Base-by-base conservation (phyloP, 2,113 vertebrate genomes). In the Lagopus muta region DNA sequence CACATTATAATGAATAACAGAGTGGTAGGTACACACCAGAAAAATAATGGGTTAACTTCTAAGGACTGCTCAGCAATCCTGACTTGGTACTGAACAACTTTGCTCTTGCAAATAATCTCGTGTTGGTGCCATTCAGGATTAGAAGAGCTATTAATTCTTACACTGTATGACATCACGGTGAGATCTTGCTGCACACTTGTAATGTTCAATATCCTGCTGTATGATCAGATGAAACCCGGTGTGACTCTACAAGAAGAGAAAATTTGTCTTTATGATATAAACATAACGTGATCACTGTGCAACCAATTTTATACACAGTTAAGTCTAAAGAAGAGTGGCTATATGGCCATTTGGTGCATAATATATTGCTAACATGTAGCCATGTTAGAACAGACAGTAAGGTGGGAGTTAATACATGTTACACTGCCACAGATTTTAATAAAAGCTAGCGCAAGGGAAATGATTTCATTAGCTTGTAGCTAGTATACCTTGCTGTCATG, bases 221-320 rank as follows among this genome's bases (percentile, higher is more conserved):
- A 88, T 34, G 72, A 73, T 82, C 58, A 57, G 75, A 88, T 89
- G 80, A 88, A 90, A 67, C 3, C 6, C 58, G 81, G 62, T 30
- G 38, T 83, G 73, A 65, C 18, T 88, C 43, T 45, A 50, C 57
- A 60, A 77, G 82, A 74, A 69, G 27, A 79, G 38, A 67, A 82
- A 67, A 65, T 60, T 52, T 81, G n/a, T 92, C 54, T 88, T 82
- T 81, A 73, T 86, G 74, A 55, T 94, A 57, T 36, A 95, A 94
- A 86, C 55, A 76, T 78, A 91, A 92, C 86, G 28, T 2, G 13
- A 88, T 40, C 47, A 43, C 90, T 57, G 74, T 11, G 25, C 40
- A 85, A 60, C 90, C 87, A 87, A 64, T 71, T 93, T 92, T 92
- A 58, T 55, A 64, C 15, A 22, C 62, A 65, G 36, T 48, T 62